Base-by-base conservation (phyloP, 2,797 vertebrate species). In the Toxotes lorentzi region DNA sequence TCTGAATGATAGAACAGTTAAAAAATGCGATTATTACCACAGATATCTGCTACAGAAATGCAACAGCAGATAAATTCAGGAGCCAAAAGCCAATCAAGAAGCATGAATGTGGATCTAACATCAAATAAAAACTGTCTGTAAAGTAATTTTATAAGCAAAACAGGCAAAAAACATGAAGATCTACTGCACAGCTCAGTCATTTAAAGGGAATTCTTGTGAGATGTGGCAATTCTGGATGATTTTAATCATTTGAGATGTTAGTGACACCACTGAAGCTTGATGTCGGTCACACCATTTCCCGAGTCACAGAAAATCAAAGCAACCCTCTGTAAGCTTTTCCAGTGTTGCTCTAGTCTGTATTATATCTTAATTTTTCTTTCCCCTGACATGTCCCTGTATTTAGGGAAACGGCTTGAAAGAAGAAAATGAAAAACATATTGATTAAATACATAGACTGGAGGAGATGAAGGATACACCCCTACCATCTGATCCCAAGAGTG, bases 211-310 rank as follows among this genome's bases (percentile, higher is more conserved):
- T 30, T 68, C 10, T 32, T 63, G 41, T 8, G 17, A 13, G 24
- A 59, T 40, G 34, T 61, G 30, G 23, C 34, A 51, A 40, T 51
- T 30, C 27, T 48, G 40, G 43, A 41, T 35, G 16, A 50, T 13
- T 59, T 58, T 1, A 5, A 71, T 30, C 1, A 63, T 41, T 14
- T 38, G 21, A 12, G 2, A 32, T 27, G 9, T 35, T 35, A 35
- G 43, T 38, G 27, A 53, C 17, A 19, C 38, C 38, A 73, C 32
- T 30, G 47, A 74, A 75, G 71, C 35, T 16, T 45, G 19, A 51
- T 65, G 47, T 19, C 48, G n/a, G 9, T 21, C n/a, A 35, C 6
- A 7, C 34, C 34, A 35, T 35, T 35, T 9, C 27, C 14, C 6
- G 9, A 5, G 17, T 32, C 58, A 53, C 3, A 34, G 8, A 19